Evolutionary conservation across 2,113 vertebrate genomes (phyloP).

Genomic region (Delphinus delphis): DNA sequence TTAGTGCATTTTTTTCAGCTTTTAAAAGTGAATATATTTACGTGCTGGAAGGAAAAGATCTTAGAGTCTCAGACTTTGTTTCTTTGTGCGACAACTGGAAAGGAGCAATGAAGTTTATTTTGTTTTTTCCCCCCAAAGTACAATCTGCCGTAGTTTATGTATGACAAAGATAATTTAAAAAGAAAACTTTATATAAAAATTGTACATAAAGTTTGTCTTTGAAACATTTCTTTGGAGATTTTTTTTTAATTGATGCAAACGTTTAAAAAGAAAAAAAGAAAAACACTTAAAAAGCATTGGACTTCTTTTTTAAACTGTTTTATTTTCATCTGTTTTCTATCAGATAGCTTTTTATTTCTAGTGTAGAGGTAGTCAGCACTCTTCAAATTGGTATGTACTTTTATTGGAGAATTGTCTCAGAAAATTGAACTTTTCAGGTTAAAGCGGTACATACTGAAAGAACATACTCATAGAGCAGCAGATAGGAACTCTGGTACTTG

Average conservation of each 20-base stretch:
- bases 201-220: slow-evolving; percentile 62
- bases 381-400: not conserved
- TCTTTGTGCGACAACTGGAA: slow-evolving; percentile 25
- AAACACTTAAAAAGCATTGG: not conserved
- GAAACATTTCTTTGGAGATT: slow-evolving; percentile 68
- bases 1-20: slow-evolving; percentile 27
- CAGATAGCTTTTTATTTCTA: slow-evolving; percentile 48
- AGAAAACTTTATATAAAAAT: not conserved
- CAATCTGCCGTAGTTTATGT: not conserved
- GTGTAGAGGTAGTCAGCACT: not conserved
- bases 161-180: not conserved
- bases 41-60: slow-evolving; percentile 5
- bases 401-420: not conserved
- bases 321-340: slow-evolving; percentile 23
- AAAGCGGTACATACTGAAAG: not conserved
- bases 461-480: not conserved
- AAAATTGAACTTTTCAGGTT: not conserved
- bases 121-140: not conserved
- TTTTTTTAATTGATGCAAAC: not conserved
- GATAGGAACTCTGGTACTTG: not conserved
- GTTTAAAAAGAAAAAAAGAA: not conserved
- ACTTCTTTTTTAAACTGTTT: not conserved
- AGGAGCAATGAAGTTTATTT: not conserved
- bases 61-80: not conserved
- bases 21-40: not conserved